Base-by-base conservation (phyloP, 2,888 invertebrate species). In the Listrodromus nycthemerus region DNA sequence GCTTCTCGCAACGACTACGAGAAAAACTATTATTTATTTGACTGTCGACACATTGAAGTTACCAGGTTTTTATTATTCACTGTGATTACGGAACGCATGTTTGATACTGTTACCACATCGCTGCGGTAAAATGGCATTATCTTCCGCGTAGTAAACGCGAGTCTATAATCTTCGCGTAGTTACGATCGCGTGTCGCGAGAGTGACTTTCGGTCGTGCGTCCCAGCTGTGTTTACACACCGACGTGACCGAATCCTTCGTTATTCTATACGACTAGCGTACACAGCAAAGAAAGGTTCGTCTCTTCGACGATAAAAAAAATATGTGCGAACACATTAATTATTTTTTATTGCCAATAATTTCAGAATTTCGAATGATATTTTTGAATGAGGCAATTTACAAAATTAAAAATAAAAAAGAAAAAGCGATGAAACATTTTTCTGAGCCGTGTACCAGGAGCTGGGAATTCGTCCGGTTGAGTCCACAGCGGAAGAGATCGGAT, bases 191-290 rank as follows among this genome's bases (percentile, higher is more conserved):
- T 83, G 79, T 83, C 83, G 66, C 70, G 61, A 21, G 27, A 65
- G 61, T 71, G 65, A 75, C 79, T 83, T 83, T 79, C 83, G 79
- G 79, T 75, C 50, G 24, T 45, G 27, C 19, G 10, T n/a, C 70
- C 30, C 61, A 48, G 48, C 30, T n/a, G 48, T 33, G 63, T 10
- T 7, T 45, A 37, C 13, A 61, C 19, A 48, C 24, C 55, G 24
- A 24, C 45, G 19, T 33, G 41, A 66, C 67, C 69, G 61, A 78
- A 69, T 67, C 48, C 77, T 73, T 82, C 50, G 77, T 77, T 66
- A 73, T 82, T 82, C 73, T 16, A 45, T 52, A 37, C 10, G 37
- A 37, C 37, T 37, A 37, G 10, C 37, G 37, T 37, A 67, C 33
- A 24, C 50, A 21, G 10, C 37, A n/a, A 33, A 33, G 21, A 30